These are phyloP conservation scores for Theocolax elegans DNA, from an alignment of 1,140 invertebrate genomes.

Conservation along the genomic window DNA sequence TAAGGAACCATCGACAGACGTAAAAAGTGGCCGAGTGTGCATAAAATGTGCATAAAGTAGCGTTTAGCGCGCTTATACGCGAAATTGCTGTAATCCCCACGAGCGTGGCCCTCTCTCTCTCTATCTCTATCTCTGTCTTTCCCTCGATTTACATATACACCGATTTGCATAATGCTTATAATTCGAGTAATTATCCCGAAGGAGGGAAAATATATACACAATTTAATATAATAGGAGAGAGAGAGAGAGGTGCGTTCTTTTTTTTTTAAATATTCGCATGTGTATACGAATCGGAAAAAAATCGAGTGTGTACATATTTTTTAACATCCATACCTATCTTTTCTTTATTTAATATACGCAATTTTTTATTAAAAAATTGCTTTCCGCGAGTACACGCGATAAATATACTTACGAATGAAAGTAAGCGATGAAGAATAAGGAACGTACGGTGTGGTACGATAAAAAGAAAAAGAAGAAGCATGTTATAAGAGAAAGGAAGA, in stretches of 20 bases:
- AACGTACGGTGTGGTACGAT: neutral
- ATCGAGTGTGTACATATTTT: too few species aligned
- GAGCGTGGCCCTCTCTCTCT: conserved; percentile 14
- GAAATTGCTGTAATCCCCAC: conserved; percentile 64
- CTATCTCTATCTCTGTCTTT: conserved; percentile 1
- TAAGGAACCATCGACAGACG: conserved; percentile 18
- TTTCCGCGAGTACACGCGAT: too few species aligned
- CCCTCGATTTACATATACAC: conserved; percentile 63
- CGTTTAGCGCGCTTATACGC: conserved; percentile 61
- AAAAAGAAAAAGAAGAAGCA: too few species aligned
- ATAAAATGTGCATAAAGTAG: conserved; percentile 58
- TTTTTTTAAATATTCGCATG: too few species aligned
- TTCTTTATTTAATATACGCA: too few species aligned
- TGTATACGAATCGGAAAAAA: too few species aligned
- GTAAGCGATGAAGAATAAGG: neutral
- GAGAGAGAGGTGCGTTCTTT: too few species aligned
- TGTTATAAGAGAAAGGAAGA: neutral
- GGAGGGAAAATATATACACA: conserved; percentile 69
- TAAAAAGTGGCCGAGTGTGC: conserved; percentile 28
- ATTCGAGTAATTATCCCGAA: conserved; percentile 67
- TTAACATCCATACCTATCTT: too few species aligned
- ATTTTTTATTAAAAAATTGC: too few species aligned
- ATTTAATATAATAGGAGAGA: conserved; percentile 67
- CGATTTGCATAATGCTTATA: conserved; percentile 68
- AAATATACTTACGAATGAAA: too few species aligned